These are phyloP conservation scores for Danio choprae DNA, from an alignment of 2,797 vertebrate species.

Conservation along the genomic window DNA sequence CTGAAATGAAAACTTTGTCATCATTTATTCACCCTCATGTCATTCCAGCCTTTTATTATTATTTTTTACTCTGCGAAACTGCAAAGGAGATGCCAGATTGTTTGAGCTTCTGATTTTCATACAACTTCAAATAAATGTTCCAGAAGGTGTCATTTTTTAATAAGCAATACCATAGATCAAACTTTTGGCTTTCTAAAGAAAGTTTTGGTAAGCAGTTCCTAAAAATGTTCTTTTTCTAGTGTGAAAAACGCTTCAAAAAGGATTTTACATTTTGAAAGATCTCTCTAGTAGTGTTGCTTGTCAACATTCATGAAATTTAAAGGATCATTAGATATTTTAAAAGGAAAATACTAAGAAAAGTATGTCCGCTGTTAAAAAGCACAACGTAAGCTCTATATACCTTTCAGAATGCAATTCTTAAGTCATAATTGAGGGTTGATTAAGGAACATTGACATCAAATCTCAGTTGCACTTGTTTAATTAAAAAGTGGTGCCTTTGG, in stretches of 20 bases:
- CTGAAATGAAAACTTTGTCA: conserved; percentile 25
- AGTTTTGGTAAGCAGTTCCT: no score
- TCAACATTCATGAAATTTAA: background rate
- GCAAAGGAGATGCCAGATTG: conserved; percentile 1
- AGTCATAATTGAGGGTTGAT: background rate
- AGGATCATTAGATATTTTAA: background rate
- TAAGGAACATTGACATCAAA: background rate
- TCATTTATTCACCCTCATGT: conserved; percentile 21
- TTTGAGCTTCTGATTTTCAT: background rate
- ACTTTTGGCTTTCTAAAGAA: no score
- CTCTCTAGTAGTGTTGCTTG: background rate
- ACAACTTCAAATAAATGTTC: background rate
- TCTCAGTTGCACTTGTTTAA: background rate
- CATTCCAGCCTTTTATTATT: background rate
- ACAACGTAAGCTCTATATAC: background rate
- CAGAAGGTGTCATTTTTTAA: no score
- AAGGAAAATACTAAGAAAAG: background rate
- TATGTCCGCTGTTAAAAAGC: background rate
- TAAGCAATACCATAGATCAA: no score
- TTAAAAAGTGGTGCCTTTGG: background rate
- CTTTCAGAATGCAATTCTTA: background rate
- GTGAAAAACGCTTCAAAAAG: background rate
- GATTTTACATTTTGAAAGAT: no score
- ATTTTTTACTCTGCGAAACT: conserved; percentile 13
- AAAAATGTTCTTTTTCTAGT: no score